phyloP scores from a whole-genome alignment of 2,113 vertebrate genomes.

The human (Homo sapiens) region DNA sequence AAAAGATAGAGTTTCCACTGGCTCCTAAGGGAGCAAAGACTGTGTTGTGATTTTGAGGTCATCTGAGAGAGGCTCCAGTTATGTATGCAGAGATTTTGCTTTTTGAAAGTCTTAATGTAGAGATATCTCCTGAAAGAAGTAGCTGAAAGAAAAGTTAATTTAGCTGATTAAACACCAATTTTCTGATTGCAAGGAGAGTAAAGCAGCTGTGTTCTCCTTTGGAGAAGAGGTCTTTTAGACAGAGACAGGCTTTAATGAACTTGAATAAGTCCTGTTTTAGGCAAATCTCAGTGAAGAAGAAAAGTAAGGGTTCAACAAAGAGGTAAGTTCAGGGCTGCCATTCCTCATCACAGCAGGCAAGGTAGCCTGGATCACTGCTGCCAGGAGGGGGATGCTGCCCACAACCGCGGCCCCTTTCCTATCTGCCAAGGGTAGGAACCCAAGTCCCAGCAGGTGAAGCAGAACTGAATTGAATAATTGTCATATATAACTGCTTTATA shows the following conservation, averaged over 20 bases:
- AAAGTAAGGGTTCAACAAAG: background rate
- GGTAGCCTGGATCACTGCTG: background rate
- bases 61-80: background rate
- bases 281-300: background rate
- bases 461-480: background rate
- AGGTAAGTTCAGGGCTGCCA: too few relatives aligned
- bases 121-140: background rate
- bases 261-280: background rate
- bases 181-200: background rate
- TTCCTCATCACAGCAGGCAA: background rate
- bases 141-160: slow-evolving; percentile 21
- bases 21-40: background rate
- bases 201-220: background rate
- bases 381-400: background rate
- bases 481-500: background rate
- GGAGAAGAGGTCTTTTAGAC: background rate
- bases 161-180: background rate
- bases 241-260: background rate
- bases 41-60: background rate
- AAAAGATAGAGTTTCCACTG: background rate
- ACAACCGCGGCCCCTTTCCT: background rate
- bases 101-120: background rate
- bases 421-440: background rate
- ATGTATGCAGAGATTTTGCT: background rate
- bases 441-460: background rate